A percentile compares a stretch with the other conserved stretches of the same genome.
These are phyloP conservation scores for Mormyrus iriodes DNA, from an alignment of 2,113 vertebrate genomes.

Conservation along the genomic window DNA sequence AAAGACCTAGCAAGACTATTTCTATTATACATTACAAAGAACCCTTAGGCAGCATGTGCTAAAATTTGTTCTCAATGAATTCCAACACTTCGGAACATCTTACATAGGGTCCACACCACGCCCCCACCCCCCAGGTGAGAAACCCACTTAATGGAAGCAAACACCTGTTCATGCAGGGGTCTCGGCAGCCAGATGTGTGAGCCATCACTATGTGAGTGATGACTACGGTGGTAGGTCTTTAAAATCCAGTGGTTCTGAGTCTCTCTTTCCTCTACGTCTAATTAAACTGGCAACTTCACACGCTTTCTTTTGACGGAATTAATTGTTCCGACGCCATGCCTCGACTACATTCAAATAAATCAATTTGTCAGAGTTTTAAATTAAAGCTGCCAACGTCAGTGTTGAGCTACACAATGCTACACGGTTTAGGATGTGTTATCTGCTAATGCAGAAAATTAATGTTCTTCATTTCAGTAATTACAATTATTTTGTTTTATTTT, in stretches of 20 bases:
- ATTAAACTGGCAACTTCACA: conserved; percentile 8
- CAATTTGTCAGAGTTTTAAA: conserved; percentile 12
- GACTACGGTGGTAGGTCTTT: neutral
- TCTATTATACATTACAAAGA: neutral
- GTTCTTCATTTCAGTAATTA: conserved; percentile 5
- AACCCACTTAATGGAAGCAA: neutral
- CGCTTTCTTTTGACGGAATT: neutral
- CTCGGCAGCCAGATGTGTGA: neutral
- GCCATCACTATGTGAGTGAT: neutral
- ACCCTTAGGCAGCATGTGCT: neutral
- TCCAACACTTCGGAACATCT: neutral
- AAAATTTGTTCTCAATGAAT: neutral
- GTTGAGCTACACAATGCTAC: neutral
- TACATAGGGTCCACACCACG: neutral
- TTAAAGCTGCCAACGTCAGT: neutral
- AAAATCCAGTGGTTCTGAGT: neutral
- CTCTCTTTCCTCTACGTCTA: neutral
- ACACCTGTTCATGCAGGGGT: neutral
- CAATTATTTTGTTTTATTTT: neutral
- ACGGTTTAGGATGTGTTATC: neutral
- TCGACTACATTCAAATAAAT: conserved; percentile 9
- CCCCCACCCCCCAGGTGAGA: neutral
- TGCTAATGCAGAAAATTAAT: conserved; percentile 4
- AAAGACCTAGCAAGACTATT: neutral
- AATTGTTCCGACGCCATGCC: neutral